Evolutionary conservation across 2,888 invertebrate species (phyloP), one percentile per base, ranked within the genome.

Genomic region (Flabesymbios commensalis): DNA sequence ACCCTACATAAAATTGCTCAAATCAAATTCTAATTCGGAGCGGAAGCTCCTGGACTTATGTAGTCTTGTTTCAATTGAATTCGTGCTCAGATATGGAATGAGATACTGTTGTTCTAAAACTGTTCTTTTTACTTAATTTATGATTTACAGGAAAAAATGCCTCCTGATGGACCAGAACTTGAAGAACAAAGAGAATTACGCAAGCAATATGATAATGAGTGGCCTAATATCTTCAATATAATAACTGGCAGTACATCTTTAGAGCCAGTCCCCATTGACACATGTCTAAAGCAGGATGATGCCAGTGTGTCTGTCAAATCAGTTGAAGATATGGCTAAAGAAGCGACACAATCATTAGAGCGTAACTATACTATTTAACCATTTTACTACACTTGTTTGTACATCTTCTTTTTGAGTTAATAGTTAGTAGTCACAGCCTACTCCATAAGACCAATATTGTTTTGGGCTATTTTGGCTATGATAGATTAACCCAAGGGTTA

Each of bases 121-220:
- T 7, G 45, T 19, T 17, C 19, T 14, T 53, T 53, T 53, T 53
- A 10, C 19, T 17, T 32, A 24, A 17, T 33, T 36, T 28, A 4
- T 41, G n/a, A 22, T 29, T 14, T 19, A 5, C 43, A 67, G 67
- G 59, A 64, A 10, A 45, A 59, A 49, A 45, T 72, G 54, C 69
- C 70, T 10, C 77, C 75, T 19, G 77, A 77, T 3, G 77, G 79
- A 14, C 78, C 78, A 26, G 80, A 80, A 57, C 63, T 79, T 57
- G 76, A 75, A 1, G 74, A 66, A 1, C 74, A 72, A 41, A 72
- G 74, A 52, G 74, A 77, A 56, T 64, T 65, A 49, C 62, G 75
- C 39, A 77, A 75, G 64, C 73, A 74, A 17, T 77, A 65, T 67
- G 79, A 81, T 47, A 65, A 67, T 19, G 78, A 80, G 47, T 74